phyloP scores from a whole-genome alignment of 1,140 invertebrate species.

The Bombus pyrosoma region DNA sequence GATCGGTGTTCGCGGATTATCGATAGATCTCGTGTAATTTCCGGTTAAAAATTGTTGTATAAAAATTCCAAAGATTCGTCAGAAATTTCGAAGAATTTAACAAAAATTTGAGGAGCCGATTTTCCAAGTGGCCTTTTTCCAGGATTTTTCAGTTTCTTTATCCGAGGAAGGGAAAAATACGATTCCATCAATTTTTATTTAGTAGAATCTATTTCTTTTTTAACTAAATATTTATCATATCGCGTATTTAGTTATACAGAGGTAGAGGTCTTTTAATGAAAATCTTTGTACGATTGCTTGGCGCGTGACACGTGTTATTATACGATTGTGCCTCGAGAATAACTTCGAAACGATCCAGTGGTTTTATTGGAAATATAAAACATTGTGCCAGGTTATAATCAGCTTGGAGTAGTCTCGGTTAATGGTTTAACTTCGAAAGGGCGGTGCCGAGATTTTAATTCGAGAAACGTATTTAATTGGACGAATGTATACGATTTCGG shows the following conservation, averaged over 20 bases:
- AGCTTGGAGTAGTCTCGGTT: too few species aligned
- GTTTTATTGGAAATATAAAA: background rate
- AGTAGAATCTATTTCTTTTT: too few species aligned
- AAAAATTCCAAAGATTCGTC: background rate
- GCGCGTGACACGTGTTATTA: conserved; percentile 42
- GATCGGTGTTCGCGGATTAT: background rate
- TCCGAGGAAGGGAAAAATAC: too few species aligned
- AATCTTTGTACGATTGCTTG: conserved; percentile 5
- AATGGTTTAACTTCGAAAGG: conserved; percentile 10
- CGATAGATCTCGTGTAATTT: background rate
- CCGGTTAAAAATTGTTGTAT: background rate
- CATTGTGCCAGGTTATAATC: conserved; percentile 11
- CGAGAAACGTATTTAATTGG: conserved; percentile 48
- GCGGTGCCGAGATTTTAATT: conserved; percentile 39
- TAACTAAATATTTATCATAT: too few species aligned
- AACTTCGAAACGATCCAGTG: background rate
- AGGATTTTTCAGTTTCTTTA: too few species aligned
- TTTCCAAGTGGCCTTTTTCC: too few species aligned
- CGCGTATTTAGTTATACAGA: accelerated
- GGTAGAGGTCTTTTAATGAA: background rate
- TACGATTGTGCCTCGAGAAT: background rate
- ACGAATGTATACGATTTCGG: conserved; percentile 40
- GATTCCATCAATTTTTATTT: too few species aligned
- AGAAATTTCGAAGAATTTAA: too few species aligned
- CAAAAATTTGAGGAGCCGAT: too few species aligned